Evolutionary conservation across 1,140 invertebrate genomes (phyloP).

Genomic region (Dinoponera quadriceps): DNA sequence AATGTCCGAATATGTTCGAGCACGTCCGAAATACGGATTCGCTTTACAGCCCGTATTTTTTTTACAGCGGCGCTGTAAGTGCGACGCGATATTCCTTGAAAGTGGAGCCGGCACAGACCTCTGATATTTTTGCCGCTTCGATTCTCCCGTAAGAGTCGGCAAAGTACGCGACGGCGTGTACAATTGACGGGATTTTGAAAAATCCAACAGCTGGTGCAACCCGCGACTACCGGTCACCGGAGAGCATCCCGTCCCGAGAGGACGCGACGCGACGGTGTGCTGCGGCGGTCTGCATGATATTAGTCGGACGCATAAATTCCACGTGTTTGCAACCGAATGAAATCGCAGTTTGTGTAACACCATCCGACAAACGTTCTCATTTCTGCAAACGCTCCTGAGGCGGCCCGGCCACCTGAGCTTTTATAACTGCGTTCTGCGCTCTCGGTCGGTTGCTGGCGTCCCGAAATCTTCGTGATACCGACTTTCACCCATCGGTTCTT

Average conservation of each 20-base stretch:
- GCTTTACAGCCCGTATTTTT: background rate
- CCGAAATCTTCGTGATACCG: slow-evolving; percentile 21
- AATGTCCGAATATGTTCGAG: background rate
- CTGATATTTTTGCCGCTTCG: background rate
- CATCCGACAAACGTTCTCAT: slow-evolving; percentile 26
- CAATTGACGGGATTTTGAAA: slow-evolving; percentile 24
- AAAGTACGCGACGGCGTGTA: background rate
- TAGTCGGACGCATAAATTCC: slow-evolving; percentile 52
- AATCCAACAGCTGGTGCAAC: slow-evolving; percentile 28
- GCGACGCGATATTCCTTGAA: background rate
- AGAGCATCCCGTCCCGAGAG: slow-evolving; percentile 25
- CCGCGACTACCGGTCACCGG: background rate
- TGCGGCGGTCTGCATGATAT: slow-evolving; percentile 55
- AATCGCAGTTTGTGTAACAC: slow-evolving; percentile 54
- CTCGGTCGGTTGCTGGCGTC: slow-evolving; percentile 23
- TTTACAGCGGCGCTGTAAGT: background rate
- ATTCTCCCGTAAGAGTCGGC: background rate
- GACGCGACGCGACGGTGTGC: slow-evolving; percentile 21
- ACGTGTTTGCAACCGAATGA: slow-evolving; percentile 58
- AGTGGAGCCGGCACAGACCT: background rate
- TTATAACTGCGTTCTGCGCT: slow-evolving; percentile 51
- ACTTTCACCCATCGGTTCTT: background rate
- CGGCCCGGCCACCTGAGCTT: slow-evolving; percentile 4
- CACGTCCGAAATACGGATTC: background rate
- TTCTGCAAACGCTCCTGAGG: slow-evolving; percentile 28